phyloP scores from a whole-genome alignment of 2,113 vertebrate genomes.

The Clarias batrachus region DNA sequence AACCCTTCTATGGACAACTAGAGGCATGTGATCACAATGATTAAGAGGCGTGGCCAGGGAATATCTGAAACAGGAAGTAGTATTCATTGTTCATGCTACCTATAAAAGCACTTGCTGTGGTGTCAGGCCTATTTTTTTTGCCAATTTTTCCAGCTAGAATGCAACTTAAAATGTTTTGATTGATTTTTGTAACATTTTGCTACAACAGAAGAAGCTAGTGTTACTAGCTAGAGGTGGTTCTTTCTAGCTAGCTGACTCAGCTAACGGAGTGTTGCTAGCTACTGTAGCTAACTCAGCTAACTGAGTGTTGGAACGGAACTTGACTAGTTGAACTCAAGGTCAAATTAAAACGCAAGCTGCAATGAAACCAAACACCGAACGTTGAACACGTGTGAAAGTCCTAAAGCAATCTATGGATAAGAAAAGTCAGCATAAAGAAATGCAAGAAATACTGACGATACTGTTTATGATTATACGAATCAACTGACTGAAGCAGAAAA shows the following conservation, averaged over 20 bases:
- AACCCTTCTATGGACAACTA: not conserved
- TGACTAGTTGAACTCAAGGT: not conserved
- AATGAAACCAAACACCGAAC: not conserved
- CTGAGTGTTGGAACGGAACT: not conserved
- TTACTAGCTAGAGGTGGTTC: not conserved
- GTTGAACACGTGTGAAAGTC: not conserved
- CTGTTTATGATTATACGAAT: not conserved
- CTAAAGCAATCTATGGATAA: not conserved
- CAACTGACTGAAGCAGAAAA: conserved; percentile 18
- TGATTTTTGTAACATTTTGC: not conserved
- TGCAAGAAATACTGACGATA: not conserved
- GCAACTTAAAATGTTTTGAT: not conserved
- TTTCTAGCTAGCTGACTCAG: not conserved
- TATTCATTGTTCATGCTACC: not conserved
- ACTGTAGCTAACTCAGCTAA: not conserved
- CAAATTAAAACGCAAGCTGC: not conserved
- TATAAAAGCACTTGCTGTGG: not conserved
- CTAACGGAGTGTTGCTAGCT: not conserved
- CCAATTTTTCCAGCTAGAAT: not conserved
- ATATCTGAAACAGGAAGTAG: not conserved
- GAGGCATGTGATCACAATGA: not conserved
- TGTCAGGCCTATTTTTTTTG: not conserved
- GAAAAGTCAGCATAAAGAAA: conserved; percentile 16
- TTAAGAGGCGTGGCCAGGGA: not conserved
- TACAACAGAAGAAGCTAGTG: not conserved